Conservation (phyloP, 1,140 invertebrate species). For the Hyles euphorbiae region DNA sequence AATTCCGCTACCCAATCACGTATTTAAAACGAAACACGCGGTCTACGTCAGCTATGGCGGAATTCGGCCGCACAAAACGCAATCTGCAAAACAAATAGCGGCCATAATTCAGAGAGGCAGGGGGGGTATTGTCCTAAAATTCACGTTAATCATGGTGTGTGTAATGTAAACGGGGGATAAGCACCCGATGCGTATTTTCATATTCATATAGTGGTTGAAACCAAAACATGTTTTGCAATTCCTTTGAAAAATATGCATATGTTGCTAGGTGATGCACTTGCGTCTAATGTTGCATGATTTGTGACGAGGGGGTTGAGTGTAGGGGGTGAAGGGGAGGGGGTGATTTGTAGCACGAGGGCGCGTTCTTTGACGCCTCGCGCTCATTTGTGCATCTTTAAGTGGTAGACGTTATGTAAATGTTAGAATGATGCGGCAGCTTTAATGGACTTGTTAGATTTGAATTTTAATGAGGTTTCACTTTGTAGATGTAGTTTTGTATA, state of each 20-base stretch:
- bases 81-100: conserved; percentile 21
- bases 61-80: background rate
- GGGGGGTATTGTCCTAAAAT: conserved; percentile 19
- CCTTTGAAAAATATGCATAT: conserved; percentile 28
- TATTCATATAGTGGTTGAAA: conserved; percentile 38
- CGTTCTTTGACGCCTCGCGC: too few species aligned
- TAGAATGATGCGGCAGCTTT: too few species aligned
- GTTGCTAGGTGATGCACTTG: conserved; percentile 1
- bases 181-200: conserved; percentile 27
- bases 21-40: too few species aligned
- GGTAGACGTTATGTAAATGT: too few species aligned
- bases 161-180: conserved; percentile 24
- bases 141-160: conserved; percentile 20
- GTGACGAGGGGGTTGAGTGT: too few species aligned
- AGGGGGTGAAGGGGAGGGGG: too few species aligned
- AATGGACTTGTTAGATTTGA: too few species aligned
- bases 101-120: conserved; percentile 17
- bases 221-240: conserved; percentile 35
- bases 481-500: too few species aligned
- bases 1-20: too few species aligned
- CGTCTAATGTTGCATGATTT: background rate
- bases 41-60: background rate
- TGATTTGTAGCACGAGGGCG: too few species aligned
- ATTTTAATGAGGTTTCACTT: too few species aligned
- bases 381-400: too few species aligned